A percentile compares a stretch with the other conserved stretches of the same genome.
Conservation (phyloP, 1,140 invertebrate species). For the Drosophila rhopaloa region DNA sequence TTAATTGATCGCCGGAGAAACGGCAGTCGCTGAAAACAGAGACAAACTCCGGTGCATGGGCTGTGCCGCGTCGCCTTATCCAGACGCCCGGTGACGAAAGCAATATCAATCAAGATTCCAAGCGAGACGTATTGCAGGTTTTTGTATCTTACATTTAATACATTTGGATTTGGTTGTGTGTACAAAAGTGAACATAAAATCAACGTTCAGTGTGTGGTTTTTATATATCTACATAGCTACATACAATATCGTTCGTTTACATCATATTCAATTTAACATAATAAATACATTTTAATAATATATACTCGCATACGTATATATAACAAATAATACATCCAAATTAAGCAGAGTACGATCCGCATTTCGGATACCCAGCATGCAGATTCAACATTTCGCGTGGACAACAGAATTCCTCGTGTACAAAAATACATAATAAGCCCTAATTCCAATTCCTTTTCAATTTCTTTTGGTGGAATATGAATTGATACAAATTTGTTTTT, state of each 20-base stretch:
- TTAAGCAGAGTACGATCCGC: conserved; percentile 24
- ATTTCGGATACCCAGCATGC: conserved; percentile 33
- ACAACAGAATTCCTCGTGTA: conserved; percentile 44
- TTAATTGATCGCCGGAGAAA: conserved; percentile 64
- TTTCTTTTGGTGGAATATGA: conserved; percentile 5
- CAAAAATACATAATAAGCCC: conserved; percentile 57
- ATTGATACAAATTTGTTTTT: not conserved
- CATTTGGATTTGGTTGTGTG: conserved; percentile 73
- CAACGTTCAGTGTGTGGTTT: conserved; percentile 55
- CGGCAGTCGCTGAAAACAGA: conserved; percentile 19
- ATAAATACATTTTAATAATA: conserved; percentile 75
- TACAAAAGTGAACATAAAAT: conserved; percentile 79
- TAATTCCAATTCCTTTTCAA: not conserved
- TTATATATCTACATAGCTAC: conserved; percentile 77
- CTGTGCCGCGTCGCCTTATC: conserved; percentile 17
- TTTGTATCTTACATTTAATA: conserved; percentile 73
- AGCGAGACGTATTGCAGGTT: conserved; percentile 11
- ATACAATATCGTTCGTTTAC: conserved; percentile 60
- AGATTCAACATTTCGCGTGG: conserved; percentile 68
- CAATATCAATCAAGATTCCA: conserved; percentile 37
- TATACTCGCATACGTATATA: conserved; percentile 55
- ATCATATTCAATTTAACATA: conserved; percentile 73
- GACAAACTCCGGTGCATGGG: conserved; percentile 22
- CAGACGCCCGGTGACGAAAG: conserved; percentile 24
- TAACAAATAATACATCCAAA: conserved; percentile 79